Percentiles rank a stretch among this genome's conserved stretches.
phyloP scores from a whole-genome alignment of 2,888 invertebrate genomes.

The Notodromas monacha region DNA sequence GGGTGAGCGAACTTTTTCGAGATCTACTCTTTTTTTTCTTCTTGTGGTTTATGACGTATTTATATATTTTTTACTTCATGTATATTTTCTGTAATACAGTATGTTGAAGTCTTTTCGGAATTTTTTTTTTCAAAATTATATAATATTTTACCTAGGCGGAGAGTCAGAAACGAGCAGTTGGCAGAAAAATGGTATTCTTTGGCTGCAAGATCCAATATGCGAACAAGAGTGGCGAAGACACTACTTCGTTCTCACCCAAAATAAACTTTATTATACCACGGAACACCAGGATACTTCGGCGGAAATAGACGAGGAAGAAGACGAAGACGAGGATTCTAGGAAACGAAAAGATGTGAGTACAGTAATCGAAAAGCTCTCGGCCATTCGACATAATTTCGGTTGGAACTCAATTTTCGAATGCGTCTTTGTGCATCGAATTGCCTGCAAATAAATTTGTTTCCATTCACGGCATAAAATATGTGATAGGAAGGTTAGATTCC shows the following conservation, averaged over 20 bases:
- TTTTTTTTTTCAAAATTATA: background rate
- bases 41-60: background rate
- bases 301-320: constrained; percentile 11
- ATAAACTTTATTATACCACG: constrained; percentile 58
- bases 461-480: too few species aligned
- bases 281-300: constrained; percentile 18
- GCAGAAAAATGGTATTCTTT: constrained; percentile 58
- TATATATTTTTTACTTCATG: background rate
- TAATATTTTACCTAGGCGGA: constrained; percentile 12
- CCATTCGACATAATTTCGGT: too few species aligned
- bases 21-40: constrained; percentile 8
- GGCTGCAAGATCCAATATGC: constrained; percentile 48
- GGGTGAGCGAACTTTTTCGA: background rate
- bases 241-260: constrained; percentile 62
- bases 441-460: too few species aligned
- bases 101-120: background rate
- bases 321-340: constrained; percentile 21
- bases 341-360: background rate
- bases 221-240: constrained; percentile 72
- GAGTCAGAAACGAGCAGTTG: constrained; percentile 16
- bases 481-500: too few species aligned
- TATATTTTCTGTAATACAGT: constrained; percentile 20
- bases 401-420: constrained; percentile 1
- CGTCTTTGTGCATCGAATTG: too few species aligned
- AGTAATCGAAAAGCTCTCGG: too few species aligned